phyloP scores from a whole-genome alignment of 2,888 invertebrate species.

The Lumbricus terrestris region DNA sequence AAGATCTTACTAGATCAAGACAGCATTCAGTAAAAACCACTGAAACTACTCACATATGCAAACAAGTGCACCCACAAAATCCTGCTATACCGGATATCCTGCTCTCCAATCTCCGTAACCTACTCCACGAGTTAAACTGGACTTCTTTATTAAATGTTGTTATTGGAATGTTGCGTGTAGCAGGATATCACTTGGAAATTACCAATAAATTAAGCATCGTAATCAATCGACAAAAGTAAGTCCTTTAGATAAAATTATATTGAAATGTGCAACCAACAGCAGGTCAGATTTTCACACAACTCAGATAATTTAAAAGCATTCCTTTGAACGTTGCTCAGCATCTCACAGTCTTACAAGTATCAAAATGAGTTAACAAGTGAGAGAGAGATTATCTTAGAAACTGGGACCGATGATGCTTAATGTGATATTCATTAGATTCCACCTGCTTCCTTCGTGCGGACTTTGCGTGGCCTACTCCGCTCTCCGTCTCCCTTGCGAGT shows the following conservation, averaged over 20 bases:
- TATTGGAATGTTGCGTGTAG: not conserved
- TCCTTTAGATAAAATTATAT: not conserved
- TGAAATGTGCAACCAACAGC: not conserved
- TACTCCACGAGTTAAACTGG: not conserved
- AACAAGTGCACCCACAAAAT: not conserved
- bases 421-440: not conserved
- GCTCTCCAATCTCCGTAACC: not conserved
- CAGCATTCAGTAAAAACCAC: not conserved
- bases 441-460: slow-evolving; percentile 68
- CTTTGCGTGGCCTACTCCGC: slow-evolving; percentile 74
- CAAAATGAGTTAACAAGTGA: not conserved
- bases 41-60: not conserved
- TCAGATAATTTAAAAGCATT: not conserved
- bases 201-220: not conserved
- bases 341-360: not conserved
- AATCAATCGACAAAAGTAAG: not conserved
- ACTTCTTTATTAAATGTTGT: not conserved
- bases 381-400: not conserved
- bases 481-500: slow-evolving; percentile 96
- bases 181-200: not conserved
- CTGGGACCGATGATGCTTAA: not conserved
- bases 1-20: not conserved
- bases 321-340: not conserved
- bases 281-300: not conserved
- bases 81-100: not conserved